These are phyloP conservation scores for Fragum whitleyi DNA, from an alignment of 2,888 invertebrate genomes.

Conservation along the genomic window DNA sequence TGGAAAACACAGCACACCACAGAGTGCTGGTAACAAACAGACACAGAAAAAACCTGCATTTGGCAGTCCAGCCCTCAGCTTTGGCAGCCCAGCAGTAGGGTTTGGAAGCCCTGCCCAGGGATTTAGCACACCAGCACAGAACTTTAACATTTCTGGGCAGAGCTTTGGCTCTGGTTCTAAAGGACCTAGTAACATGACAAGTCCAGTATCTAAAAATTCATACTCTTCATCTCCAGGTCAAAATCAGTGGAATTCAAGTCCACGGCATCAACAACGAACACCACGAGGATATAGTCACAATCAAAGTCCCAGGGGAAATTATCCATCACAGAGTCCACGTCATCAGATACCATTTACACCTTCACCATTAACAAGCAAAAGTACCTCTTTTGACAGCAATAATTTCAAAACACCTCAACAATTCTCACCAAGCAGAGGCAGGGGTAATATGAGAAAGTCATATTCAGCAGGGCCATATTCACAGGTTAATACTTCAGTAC, in stretches of 20 bases:
- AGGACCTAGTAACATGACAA: neutral
- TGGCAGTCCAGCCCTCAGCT: conserved; percentile 54
- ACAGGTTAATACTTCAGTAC: conserved; percentile 51
- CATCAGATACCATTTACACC: conserved; percentile 26
- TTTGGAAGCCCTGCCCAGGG: conserved; percentile 19
- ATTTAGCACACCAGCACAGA: conserved; percentile 6
- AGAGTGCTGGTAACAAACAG: neutral
- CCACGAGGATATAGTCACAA: neutral
- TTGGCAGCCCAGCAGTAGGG: conserved; percentile 40
- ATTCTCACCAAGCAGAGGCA: conserved; percentile 57
- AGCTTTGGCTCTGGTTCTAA: neutral
- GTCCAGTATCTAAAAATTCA: neutral
- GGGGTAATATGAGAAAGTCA: conserved; percentile 64
- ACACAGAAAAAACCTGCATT: conserved; percentile 45
- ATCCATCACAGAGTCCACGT: conserved; percentile 5
- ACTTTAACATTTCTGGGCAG: neutral
- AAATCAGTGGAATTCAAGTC: conserved; percentile 42
- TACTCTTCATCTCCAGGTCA: conserved; percentile 23
- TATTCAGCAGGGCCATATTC: conserved; percentile 47
- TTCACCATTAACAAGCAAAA: conserved; percentile 26
- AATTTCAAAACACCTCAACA: conserved; percentile 66
- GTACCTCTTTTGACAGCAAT: conserved; percentile 37
- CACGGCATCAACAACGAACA: conserved; percentile 29
- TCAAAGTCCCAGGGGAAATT: conserved; percentile 30
- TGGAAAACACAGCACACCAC: neutral